A percentile compares a stretch with the other conserved stretches of the same genome.
Conservation (phyloP, 2,797 vertebrate species). For the Calcarius lapponicus region DNA sequence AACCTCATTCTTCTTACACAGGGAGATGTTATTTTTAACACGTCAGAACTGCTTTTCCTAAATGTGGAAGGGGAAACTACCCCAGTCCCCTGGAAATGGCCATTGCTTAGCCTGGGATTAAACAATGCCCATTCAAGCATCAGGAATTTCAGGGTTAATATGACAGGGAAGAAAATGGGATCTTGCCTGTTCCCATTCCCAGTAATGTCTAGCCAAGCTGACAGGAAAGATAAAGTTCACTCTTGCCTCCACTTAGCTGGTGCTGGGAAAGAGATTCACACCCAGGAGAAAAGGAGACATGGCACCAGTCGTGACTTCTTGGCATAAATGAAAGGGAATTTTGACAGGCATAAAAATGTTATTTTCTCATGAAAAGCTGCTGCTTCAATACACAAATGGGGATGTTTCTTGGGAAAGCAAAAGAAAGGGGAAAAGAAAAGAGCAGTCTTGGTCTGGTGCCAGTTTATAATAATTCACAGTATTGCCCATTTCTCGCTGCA, state of each 20-base stretch:
- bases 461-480: constrained; percentile 49
- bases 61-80: background rate
- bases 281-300: constrained; percentile 48
- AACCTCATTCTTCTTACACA: background rate
- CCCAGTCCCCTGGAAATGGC: background rate
- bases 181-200: background rate
- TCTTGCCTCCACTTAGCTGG: constrained; percentile 27
- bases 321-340: constrained; percentile 62
- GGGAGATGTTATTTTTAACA: background rate
- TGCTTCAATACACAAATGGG: background rate
- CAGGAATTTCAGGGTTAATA: constrained; percentile 47
- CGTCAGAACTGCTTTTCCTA: background rate
- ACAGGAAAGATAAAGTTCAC: constrained; percentile 53
- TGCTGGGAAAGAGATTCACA: constrained; percentile 24
- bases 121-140: background rate
- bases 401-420: constrained; percentile 1
- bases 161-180: constrained; percentile 23
- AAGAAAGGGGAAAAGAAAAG: constrained; percentile 22
- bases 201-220: constrained; percentile 48
- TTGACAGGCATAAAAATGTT: constrained; percentile 70
- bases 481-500: constrained; percentile 42
- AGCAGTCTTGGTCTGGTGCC: background rate
- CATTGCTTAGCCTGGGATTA: background rate
- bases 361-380: constrained; percentile 56
- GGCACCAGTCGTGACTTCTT: constrained; percentile 60